Evolutionary conservation across 2,888 invertebrate species (phyloP).

Genomic region (Tetragonisca angustula): DNA sequence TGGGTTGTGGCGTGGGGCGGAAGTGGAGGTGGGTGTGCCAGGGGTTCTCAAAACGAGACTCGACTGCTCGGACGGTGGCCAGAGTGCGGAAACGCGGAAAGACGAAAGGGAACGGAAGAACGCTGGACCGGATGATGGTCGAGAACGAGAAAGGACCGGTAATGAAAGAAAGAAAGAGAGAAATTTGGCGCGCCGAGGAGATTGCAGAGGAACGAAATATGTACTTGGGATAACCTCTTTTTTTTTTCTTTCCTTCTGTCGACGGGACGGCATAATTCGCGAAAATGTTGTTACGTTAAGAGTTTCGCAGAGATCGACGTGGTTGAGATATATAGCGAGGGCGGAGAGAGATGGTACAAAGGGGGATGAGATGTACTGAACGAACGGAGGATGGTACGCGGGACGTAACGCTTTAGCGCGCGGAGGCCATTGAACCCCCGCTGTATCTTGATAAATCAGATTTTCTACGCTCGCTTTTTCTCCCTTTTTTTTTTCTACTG

Average conservation of each 20-base stretch:
- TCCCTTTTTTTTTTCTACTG: too few relatives aligned
- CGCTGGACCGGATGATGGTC: neutral
- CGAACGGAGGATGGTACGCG: neutral
- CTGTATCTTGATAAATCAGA: constrained; percentile 7
- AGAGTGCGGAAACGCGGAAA: neutral
- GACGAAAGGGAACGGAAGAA: neutral
- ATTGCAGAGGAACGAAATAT: neutral
- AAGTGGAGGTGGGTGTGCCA: constrained; percentile 35
- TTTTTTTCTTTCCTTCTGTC: neutral
- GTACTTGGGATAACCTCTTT: neutral
- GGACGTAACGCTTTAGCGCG: constrained; percentile 21
- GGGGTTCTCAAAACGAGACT: constrained; percentile 59
- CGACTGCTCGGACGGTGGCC: neutral
- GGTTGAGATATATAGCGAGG: neutral
- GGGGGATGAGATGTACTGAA: constrained; percentile 20
- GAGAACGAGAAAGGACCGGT: neutral
- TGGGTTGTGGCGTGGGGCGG: constrained; percentile 39
- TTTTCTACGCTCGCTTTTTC: constrained; percentile 4
- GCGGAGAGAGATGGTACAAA: neutral
- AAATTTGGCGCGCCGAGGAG: neutral
- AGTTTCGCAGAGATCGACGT: neutral
- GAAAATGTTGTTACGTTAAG: neutral
- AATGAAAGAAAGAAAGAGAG: neutral
- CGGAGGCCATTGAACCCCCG: constrained; percentile 31
- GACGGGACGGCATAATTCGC: neutral